These are phyloP conservation scores for Eretmochelys imbricata DNA, from an alignment of 2,113 vertebrate genomes.

Conservation along the genomic window DNA sequence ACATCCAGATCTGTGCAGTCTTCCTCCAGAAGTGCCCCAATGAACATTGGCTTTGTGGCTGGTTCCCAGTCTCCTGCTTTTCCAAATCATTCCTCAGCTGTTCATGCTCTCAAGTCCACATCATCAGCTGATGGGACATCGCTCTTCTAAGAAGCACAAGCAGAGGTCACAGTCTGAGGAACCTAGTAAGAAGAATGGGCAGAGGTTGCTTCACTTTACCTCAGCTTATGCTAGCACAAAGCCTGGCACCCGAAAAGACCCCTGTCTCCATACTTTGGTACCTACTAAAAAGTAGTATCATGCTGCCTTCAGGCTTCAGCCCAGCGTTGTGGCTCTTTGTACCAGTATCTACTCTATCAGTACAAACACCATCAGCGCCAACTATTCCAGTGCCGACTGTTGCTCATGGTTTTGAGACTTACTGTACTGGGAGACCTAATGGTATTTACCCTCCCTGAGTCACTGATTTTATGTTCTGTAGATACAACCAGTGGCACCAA, in stretches of 20 bases:
- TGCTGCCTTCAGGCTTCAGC: too few relatives aligned
- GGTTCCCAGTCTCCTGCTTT: neutral
- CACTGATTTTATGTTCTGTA: too few relatives aligned
- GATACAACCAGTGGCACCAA: too few relatives aligned
- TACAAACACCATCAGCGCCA: too few relatives aligned
- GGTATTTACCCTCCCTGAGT: too few relatives aligned
- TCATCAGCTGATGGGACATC: neutral
- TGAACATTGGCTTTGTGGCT: neutral
- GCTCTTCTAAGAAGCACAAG: neutral
- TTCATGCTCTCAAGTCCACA: neutral
- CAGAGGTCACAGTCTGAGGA: neutral
- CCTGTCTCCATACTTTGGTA: neutral
- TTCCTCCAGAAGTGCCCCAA: neutral
- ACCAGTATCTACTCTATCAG: too few relatives aligned
- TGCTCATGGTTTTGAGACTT: too few relatives aligned
- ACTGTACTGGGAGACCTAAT: too few relatives aligned
- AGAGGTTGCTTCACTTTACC: neutral
- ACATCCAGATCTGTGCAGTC: neutral
- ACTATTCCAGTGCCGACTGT: too few relatives aligned
- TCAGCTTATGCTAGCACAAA: neutral
- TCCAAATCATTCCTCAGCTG: neutral
- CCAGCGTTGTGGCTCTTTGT: too few relatives aligned
- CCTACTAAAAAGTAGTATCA: neutral
- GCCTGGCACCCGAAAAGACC: neutral
- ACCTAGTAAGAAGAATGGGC: neutral